Evolutionary conservation across 2,888 invertebrate species (phyloP).

Genomic region (Chrysomela aeneicollis): DNA sequence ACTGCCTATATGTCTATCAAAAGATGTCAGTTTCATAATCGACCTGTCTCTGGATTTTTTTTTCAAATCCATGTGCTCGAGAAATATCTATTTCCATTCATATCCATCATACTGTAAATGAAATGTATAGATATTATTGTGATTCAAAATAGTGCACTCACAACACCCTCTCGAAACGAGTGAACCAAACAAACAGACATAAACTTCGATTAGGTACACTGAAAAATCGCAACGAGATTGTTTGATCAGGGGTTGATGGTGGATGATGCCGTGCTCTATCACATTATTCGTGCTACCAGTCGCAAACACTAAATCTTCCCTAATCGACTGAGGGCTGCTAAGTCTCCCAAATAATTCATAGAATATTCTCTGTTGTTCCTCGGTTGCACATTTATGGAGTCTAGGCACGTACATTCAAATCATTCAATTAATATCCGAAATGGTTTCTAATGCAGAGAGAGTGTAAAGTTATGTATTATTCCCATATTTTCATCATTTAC

Average conservation of each 20-base stretch:
- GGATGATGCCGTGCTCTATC: conserved; percentile 49
- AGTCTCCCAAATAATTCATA: conserved; percentile 55
- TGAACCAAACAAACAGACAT: conserved; percentile 27
- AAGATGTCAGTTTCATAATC: no score
- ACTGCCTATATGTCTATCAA: no score
- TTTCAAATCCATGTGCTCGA: no score
- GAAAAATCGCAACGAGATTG: conserved; percentile 29
- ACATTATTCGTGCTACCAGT: conserved; percentile 46
- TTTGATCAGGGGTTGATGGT: conserved; percentile 36
- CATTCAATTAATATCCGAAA: no score
- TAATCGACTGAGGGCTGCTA: conserved; percentile 51
- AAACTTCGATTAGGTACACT: conserved; percentile 36
- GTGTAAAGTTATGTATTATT: no score
- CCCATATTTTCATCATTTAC: no score
- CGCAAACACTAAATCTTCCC: conserved; percentile 49
- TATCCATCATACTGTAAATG: no score
- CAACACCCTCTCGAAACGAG: neutral
- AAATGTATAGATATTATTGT: no score
- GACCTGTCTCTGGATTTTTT: no score
- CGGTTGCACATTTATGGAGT: neutral
- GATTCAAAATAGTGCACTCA: neutral
- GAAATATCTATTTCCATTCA: no score
- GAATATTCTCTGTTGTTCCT: conserved; percentile 28
- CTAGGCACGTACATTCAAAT: neutral
- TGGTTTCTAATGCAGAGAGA: no score